A percentile compares a stretch with the other conserved stretches of the same genome.
These are phyloP conservation scores for Drosophila obscura DNA, from an alignment of 1,140 invertebrate genomes.

Conservation along the genomic window DNA sequence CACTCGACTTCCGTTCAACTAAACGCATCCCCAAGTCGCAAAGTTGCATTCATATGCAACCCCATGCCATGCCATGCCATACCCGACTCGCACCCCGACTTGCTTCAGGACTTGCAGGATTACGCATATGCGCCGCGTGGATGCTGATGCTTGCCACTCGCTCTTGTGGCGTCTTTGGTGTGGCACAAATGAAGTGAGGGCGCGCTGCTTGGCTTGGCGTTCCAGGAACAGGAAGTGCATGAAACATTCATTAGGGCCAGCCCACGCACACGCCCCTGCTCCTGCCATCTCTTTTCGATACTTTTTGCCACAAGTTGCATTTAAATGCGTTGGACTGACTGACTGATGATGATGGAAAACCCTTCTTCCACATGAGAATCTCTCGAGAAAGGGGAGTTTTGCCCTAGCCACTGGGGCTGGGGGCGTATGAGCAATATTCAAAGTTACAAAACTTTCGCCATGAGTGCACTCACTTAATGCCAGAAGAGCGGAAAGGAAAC, in stretches of 20 bases:
- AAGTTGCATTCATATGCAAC: slow-evolving; percentile 45
- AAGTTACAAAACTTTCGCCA: slow-evolving; percentile 22
- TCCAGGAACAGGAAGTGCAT: slow-evolving; percentile 55
- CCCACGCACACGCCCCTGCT: slow-evolving; percentile 1
- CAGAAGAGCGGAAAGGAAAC: slow-evolving; percentile 22
- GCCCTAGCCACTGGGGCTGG: slow-evolving; percentile 7
- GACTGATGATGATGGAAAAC: slow-evolving; percentile 17
- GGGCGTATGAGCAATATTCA: slow-evolving; percentile 46
- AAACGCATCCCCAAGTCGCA: slow-evolving; percentile 64
- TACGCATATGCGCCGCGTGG: slow-evolving; percentile 70
- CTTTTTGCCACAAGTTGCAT: slow-evolving; percentile 28
- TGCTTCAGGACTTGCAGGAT: slow-evolving; percentile 23
- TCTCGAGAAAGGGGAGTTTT: no score
- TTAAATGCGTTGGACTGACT: slow-evolving; percentile 18
- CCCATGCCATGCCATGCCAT: background rate
- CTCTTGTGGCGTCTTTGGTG: slow-evolving; percentile 39
- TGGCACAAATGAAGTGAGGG: slow-evolving; percentile 68
- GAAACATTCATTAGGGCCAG: slow-evolving; percentile 67
- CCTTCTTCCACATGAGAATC: no score
- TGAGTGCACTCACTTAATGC: slow-evolving; percentile 21
- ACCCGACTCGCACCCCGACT: slow-evolving; percentile 3
- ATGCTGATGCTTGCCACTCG: slow-evolving; percentile 23
- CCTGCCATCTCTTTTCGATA: slow-evolving; percentile 23
- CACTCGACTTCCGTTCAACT: slow-evolving; percentile 77
- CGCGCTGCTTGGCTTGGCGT: background rate